Evolutionary conservation across 2,797 vertebrate species (phyloP).

Genomic region (Ctenopoma multispine): DNA sequence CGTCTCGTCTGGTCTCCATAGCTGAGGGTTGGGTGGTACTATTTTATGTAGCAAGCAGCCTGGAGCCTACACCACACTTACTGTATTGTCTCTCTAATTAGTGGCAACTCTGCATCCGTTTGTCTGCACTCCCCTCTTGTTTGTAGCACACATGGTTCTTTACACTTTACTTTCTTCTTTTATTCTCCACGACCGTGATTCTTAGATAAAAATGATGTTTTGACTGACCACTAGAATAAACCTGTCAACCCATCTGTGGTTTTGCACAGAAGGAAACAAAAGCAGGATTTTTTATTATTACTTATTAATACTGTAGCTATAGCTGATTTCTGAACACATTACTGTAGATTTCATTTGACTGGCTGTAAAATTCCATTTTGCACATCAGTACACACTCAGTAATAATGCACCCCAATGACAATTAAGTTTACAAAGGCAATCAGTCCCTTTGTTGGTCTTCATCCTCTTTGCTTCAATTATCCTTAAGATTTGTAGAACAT

Average conservation of each 20-base stretch:
- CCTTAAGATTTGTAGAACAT: too few relatives aligned
- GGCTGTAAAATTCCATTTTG: too few relatives aligned
- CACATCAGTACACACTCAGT: too few relatives aligned
- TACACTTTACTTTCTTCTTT: background rate
- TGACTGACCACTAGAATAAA: background rate
- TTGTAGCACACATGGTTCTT: background rate
- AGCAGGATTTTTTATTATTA: background rate
- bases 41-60: conserved; percentile 7
- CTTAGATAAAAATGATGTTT: background rate
- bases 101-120: conserved; percentile 5
- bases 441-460: too few relatives aligned
- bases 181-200: background rate
- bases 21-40: conserved; percentile 8
- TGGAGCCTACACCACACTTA: conserved; percentile 16
- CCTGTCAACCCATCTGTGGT: background rate
- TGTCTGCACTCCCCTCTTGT: background rate
- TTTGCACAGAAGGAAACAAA: background rate
- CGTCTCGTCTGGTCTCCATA: conserved; percentile 2
- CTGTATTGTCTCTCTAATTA: conserved; percentile 18
- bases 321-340: too few relatives aligned
- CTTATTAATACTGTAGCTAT: too few relatives aligned
- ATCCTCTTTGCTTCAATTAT: too few relatives aligned
- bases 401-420: too few relatives aligned
- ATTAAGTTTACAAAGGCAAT: too few relatives aligned
- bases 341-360: too few relatives aligned